A percentile compares a stretch with the other conserved stretches of the same genome.
phyloP scores from a whole-genome alignment of 2,888 invertebrate species.

The Phalera bucephala region DNA sequence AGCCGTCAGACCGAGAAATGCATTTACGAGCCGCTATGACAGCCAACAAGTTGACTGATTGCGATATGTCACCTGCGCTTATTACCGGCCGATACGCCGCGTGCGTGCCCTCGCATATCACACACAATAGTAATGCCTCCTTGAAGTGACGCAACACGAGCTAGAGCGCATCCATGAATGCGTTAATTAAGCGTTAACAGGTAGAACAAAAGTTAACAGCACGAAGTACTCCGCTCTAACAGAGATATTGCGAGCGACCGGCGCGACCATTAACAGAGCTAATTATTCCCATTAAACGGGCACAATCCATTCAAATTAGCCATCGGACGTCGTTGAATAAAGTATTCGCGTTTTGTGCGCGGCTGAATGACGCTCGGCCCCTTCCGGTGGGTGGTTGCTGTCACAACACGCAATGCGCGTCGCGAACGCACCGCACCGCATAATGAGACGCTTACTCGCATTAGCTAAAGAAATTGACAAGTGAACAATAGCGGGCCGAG shows the following conservation, averaged over 20 bases:
- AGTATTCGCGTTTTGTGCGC: slow-evolving; percentile 77
- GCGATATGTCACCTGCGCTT: slow-evolving; percentile 41
- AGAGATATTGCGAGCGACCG: slow-evolving; percentile 47
- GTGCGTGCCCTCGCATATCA: slow-evolving; percentile 42
- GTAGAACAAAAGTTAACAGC: slow-evolving; percentile 51
- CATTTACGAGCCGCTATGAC: slow-evolving; percentile 44
- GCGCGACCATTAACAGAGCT: slow-evolving; percentile 59
- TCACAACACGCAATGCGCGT: slow-evolving; percentile 82
- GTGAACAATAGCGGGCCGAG: slow-evolving; percentile 78
- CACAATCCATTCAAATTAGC: slow-evolving; percentile 81
- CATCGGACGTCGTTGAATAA: slow-evolving; percentile 77
- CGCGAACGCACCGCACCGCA: slow-evolving; percentile 79
- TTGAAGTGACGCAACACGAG: slow-evolving; percentile 40
- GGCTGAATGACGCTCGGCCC: slow-evolving; percentile 78
- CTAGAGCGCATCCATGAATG: slow-evolving; percentile 31
- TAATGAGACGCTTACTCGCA: slow-evolving; percentile 83
- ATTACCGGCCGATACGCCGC: slow-evolving; percentile 31
- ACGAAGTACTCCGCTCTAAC: slow-evolving; percentile 43
- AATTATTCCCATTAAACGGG: slow-evolving; percentile 78
- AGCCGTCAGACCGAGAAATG: slow-evolving; percentile 47
- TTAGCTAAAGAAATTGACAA: slow-evolving; percentile 84
- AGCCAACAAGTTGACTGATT: slow-evolving; percentile 49
- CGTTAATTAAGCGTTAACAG: slow-evolving; percentile 57
- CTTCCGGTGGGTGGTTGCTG: slow-evolving; percentile 83
- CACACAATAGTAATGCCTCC: slow-evolving; percentile 30